Evolutionary conservation across 2,113 vertebrate species (phyloP).

Genomic region (Jaculus jaculus): DNA sequence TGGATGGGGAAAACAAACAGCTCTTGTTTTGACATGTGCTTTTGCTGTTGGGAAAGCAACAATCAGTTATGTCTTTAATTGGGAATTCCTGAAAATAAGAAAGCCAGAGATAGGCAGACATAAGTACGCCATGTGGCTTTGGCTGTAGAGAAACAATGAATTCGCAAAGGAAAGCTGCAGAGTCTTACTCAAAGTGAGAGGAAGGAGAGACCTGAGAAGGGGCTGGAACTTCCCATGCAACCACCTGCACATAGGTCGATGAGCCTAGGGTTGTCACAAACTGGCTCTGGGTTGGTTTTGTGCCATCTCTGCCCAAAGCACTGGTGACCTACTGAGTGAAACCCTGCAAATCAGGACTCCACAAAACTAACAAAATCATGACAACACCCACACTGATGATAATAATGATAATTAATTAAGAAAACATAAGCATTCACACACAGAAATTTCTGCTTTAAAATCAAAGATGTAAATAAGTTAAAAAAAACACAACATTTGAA

Average conservation of each 20-base stretch:
- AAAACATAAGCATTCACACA: background rate
- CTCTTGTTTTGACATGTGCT: background rate
- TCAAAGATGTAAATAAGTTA: background rate
- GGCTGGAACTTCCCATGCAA: background rate
- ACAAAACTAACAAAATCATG: background rate
- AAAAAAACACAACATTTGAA: background rate
- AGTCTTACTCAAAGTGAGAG: background rate
- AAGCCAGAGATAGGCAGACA: background rate
- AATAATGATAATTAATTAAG: background rate
- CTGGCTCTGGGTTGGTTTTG: background rate
- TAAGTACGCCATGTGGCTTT: background rate
- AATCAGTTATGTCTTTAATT: background rate
- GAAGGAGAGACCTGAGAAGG: background rate
- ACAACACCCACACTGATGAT: background rate
- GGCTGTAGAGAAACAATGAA: background rate
- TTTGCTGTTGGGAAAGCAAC: background rate
- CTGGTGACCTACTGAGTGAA: background rate
- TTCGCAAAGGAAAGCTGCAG: background rate
- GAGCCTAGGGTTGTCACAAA: too few species aligned
- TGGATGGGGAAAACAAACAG: background rate
- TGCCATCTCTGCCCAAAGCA: background rate
- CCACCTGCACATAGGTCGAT: rapidly evolving
- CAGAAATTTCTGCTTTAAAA: background rate
- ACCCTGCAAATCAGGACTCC: background rate
- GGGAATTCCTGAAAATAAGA: background rate